Evolutionary conservation across 2,888 invertebrate species (phyloP).

Genomic region (Perithous albicinctus): DNA sequence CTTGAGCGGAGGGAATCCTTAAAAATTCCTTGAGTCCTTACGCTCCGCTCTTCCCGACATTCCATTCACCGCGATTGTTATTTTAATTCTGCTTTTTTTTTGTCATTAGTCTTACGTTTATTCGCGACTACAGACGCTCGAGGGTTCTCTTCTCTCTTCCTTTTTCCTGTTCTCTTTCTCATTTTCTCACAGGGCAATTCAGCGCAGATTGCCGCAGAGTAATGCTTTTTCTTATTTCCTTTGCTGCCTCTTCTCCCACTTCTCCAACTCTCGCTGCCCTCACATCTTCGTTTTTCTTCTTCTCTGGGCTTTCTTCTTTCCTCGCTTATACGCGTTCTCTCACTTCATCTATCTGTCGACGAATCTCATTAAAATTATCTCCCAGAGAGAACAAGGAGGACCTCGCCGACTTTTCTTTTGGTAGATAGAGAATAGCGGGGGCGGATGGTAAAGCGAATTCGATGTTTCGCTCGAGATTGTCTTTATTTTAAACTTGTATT

Average conservation of each 20-base stretch:
- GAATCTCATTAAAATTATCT: conserved; percentile 82
- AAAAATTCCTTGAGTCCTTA: conserved; percentile 18
- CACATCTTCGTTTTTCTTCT: conserved; percentile 56
- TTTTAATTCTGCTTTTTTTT: conserved; percentile 70
- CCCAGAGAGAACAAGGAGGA: conserved; percentile 62
- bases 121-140: conserved; percentile 60
- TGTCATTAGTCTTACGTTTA: conserved; percentile 76
- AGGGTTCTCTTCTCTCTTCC: conserved; percentile 16
- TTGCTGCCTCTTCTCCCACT: conserved; percentile 53
- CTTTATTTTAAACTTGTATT: conserved; percentile 21
- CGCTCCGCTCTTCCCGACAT: background rate
- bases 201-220: conserved; percentile 59
- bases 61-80: conserved; percentile 66
- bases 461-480: conserved; percentile 49
- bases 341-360: conserved; percentile 48
- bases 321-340: conserved; percentile 49
- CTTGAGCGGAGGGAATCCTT: background rate
- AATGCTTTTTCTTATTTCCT: conserved; percentile 68
- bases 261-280: conserved; percentile 37
- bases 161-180: conserved; percentile 1
- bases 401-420: conserved; percentile 63
- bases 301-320: background rate
- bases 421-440: background rate
- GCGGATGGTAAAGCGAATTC: conserved; percentile 46
- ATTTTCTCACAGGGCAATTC: conserved; percentile 26